Base-by-base conservation (phyloP, 2,888 invertebrate species). In the Fissipunctia ypsillon region DNA sequence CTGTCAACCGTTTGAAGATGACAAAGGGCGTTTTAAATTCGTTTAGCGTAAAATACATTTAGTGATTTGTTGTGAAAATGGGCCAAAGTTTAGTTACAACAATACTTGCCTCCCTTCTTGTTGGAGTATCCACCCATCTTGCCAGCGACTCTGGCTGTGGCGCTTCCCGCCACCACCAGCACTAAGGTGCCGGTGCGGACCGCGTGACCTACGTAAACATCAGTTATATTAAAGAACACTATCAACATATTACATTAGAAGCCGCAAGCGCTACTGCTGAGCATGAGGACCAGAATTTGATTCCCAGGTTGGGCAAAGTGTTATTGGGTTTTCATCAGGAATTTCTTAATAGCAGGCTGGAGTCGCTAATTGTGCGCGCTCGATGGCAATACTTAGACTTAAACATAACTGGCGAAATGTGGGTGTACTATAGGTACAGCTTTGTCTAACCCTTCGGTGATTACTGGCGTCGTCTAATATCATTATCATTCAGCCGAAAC, bases 71-170 rank as follows among this genome's bases (percentile, higher is more conserved):
- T 10, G 10, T 50, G 31, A 10, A 31, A 45, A 1, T 31, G n/a
- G 4, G 3, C 14, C 31, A 16, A n/a, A 35, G n/a, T 16, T n/a
- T 50, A n/a, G 9, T 41, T 14, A 22, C 0, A 50, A 10, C 2
- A 57, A 73, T 68, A 81, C 81, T 96, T 94, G 98, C 98, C 97
- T 94, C 97, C 97, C 93, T 97, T 97, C 91, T 97, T 97, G 93
- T 97, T 97, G 89, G 97, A 97, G 93, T 97, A 97, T 86, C 97
- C 97, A 76, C 98, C 98, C 93, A 98, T 97, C 96, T 98, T 98
- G 85, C 98, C 98, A 81, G 98, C 98, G 82, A 98, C 98, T 86
- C 98, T 96, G 80, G 98, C 98, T 72, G 98, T 97, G 65, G 91
- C 93, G 81, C 97, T 97, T 96, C 95, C 91, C 31, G 92, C 93